Conservation (phyloP, 2,888 invertebrate species). For the Spodoptera exigua region DNA sequence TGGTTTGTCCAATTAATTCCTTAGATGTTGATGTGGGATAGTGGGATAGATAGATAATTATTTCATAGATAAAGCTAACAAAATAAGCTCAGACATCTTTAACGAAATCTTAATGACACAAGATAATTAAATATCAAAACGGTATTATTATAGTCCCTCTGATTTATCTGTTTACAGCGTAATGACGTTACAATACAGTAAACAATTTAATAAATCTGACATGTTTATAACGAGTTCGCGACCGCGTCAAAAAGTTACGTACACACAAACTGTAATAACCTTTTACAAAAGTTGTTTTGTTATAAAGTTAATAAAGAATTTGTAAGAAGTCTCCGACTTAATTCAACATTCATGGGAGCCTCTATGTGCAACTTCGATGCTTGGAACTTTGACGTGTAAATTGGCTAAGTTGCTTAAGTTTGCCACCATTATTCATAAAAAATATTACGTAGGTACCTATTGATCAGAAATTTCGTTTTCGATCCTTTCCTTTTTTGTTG, state of each 20-base stretch:
- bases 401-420: slow-evolving; percentile 48
- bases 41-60: too few relatives aligned
- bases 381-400: slow-evolving; percentile 60
- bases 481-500: too few relatives aligned
- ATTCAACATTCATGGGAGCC: slow-evolving; percentile 68
- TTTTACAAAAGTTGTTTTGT: slow-evolving; percentile 58
- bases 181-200: not conserved
- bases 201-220: slow-evolving; percentile 52
- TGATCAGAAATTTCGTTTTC: too few relatives aligned
- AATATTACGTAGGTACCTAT: slow-evolving; percentile 6
- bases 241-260: slow-evolving; percentile 52
- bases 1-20: too few relatives aligned
- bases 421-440: slow-evolving; percentile 27
- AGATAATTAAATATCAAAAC: too few relatives aligned
- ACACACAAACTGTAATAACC: slow-evolving; percentile 59
- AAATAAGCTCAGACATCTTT: too few relatives aligned
- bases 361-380: slow-evolving; percentile 56
- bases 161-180: too few relatives aligned
- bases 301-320: slow-evolving; percentile 73
- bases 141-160: too few relatives aligned
- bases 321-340: slow-evolving; percentile 66
- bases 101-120: too few relatives aligned
- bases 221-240: slow-evolving; percentile 49
- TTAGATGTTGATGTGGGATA: too few relatives aligned
- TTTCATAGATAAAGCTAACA: too few relatives aligned